phyloP scores from a whole-genome alignment of 2,888 invertebrate genomes.

The Ametastegia equiseti region DNA sequence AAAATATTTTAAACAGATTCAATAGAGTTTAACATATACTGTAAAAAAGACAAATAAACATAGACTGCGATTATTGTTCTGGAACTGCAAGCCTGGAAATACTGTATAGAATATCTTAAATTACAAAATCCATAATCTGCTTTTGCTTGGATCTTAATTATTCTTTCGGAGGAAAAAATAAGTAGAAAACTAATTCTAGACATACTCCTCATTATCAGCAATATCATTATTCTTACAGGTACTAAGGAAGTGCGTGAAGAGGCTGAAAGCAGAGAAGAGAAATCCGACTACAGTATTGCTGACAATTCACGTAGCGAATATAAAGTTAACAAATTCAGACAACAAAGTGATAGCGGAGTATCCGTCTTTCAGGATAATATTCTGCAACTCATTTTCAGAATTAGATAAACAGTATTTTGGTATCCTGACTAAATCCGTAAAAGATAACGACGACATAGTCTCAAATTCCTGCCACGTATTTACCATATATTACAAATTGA shows the following conservation, averaged over 20 bases:
- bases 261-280: constrained; percentile 92
- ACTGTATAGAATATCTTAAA: not conserved
- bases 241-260: constrained; percentile 91
- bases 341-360: constrained; percentile 91
- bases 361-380: constrained; percentile 90
- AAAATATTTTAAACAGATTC: too few relatives aligned
- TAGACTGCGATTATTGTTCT: not conserved
- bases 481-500: constrained; percentile 92
- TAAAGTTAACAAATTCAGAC: constrained; percentile 88
- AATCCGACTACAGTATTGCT: constrained; percentile 91
- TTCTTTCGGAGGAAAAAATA: not conserved
- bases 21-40: not conserved
- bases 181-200: not conserved
- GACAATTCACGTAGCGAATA: constrained; percentile 88
- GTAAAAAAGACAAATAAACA: not conserved
- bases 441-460: constrained; percentile 78
- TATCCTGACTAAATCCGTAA: constrained; percentile 89
- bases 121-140: not conserved
- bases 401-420: constrained; percentile 96
- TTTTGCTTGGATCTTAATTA: not conserved
- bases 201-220: constrained; percentile 1
- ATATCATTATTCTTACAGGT: constrained; percentile 76
- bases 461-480: constrained; percentile 97
- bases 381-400: constrained; percentile 93
- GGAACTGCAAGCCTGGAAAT: not conserved